These are phyloP conservation scores for Trachelipus rathkii DNA, from an alignment of 1,140 invertebrate genomes.

Conservation along the genomic window DNA sequence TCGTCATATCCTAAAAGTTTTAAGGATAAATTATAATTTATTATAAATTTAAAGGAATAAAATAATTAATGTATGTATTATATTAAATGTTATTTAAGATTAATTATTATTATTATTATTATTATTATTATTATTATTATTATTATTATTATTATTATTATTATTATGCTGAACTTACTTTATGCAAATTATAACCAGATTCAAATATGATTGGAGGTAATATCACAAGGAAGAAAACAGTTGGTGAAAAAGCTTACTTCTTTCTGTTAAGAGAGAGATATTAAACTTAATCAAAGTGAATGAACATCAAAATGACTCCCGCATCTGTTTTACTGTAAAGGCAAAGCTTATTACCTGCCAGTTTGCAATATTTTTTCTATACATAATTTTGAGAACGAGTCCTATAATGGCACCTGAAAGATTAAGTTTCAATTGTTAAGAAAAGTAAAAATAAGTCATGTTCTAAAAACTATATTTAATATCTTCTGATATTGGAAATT, in stretches of 20 bases:
- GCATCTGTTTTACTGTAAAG: neutral
- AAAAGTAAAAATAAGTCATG: slow-evolving; percentile 5
- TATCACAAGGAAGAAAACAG: slow-evolving; percentile 92
- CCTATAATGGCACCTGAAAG: slow-evolving; percentile 78
- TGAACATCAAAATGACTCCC: too few species aligned
- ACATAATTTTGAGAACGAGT: slow-evolving; percentile 83
- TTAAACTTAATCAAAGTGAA: neutral
- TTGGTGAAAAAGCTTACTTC: slow-evolving; percentile 96
- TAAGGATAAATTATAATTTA: too few species aligned
- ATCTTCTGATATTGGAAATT: too few species aligned
- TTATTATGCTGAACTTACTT: slow-evolving; percentile 56
- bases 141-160: neutral
- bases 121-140: too few species aligned
- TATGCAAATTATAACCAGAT: slow-evolving; percentile 96
- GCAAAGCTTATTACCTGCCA: slow-evolving; percentile 61
- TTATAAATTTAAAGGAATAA: too few species aligned
- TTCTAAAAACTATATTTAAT: neutral
- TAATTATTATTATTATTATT: too few species aligned
- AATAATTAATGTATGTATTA: too few species aligned
- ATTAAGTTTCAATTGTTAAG: slow-evolving; percentile 18
- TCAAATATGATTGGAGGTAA: slow-evolving; percentile 99
- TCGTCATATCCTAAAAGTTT: too few species aligned
- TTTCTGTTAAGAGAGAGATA: slow-evolving; percentile 57
- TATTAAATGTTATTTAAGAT: too few species aligned
- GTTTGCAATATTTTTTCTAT: slow-evolving; percentile 76